Evolutionary conservation across 2,888 invertebrate genomes (phyloP).

Genomic region (Willowsia nigromaculata): DNA sequence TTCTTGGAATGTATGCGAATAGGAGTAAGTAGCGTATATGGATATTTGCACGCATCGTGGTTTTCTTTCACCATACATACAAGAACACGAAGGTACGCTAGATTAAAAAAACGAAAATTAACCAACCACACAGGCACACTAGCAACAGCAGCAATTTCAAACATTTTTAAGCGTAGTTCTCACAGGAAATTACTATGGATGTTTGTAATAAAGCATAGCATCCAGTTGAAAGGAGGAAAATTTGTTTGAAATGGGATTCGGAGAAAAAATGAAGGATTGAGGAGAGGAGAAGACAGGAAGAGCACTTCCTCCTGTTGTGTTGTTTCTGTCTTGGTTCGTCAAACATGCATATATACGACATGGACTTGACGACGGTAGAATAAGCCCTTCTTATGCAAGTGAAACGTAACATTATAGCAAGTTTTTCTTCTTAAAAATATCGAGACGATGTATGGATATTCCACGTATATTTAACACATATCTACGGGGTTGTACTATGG

Average conservation of each 20-base stretch:
- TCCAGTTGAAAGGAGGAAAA: slow-evolving; percentile 64
- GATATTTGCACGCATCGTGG: neutral
- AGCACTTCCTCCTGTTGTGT: slow-evolving; percentile 71
- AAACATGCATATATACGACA: slow-evolving; percentile 41
- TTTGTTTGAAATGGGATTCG: slow-evolving; percentile 54
- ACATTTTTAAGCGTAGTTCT: slow-evolving; percentile 51
- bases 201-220: slow-evolving; percentile 32
- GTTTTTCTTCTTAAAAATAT: neutral
- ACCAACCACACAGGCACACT: neutral
- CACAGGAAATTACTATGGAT: slow-evolving; percentile 56
- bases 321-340: slow-evolving; percentile 67
- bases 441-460: neutral
- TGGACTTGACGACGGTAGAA: neutral
- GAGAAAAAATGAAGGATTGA: slow-evolving; percentile 61
- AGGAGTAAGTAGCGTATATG: neutral
- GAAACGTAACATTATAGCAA: neutral
- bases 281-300: slow-evolving; percentile 64
- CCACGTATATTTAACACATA: neutral
- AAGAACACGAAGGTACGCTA: neutral
- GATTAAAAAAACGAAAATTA: neutral
- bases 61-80: neutral
- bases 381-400: slow-evolving; percentile 5
- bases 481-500: slow-evolving; percentile 21
- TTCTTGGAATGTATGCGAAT: neutral
- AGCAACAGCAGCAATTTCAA: slow-evolving; percentile 10